These are phyloP conservation scores for Neosilurus mollespiculum DNA, from an alignment of 2,797 vertebrate genomes.

Conservation along the genomic window DNA sequence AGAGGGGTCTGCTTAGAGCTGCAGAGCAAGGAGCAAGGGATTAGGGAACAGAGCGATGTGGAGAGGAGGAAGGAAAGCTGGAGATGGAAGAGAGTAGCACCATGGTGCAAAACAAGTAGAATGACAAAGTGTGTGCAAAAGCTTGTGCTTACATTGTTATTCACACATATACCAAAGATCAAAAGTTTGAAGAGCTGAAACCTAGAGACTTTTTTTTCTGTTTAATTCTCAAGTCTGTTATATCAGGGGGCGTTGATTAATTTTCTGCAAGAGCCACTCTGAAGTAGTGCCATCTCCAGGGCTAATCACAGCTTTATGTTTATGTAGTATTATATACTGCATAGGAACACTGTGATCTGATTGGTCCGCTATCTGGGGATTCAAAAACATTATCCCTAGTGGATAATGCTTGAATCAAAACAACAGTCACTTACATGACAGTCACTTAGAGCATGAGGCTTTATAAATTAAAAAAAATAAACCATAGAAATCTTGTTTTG, in stretches of 20 bases:
- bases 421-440: too few species aligned
- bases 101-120: background rate
- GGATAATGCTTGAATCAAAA: too few species aligned
- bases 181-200: conserved; percentile 21
- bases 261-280: background rate
- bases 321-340: too few species aligned
- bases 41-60: too few species aligned
- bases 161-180: conserved; percentile 41
- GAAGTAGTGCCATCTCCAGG: too few species aligned
- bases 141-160: conserved; percentile 26
- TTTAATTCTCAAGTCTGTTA: background rate
- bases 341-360: too few species aligned
- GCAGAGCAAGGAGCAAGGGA: conserved; percentile 46
- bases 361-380: too few species aligned
- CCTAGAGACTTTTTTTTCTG: conserved; percentile 8
- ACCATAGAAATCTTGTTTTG: too few species aligned
- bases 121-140: background rate
- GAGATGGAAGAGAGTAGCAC: background rate
- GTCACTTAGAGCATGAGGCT: too few species aligned
- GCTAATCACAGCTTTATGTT: background rate
- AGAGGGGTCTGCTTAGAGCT: conserved; percentile 69
- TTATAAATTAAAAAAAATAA: too few species aligned
- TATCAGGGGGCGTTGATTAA: too few species aligned
- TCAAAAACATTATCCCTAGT: too few species aligned
- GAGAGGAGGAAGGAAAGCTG: conserved; percentile 27